These are phyloP conservation scores for Mastomys natalensis DNA, from an alignment of 2,113 vertebrate species.

Conservation along the genomic window DNA sequence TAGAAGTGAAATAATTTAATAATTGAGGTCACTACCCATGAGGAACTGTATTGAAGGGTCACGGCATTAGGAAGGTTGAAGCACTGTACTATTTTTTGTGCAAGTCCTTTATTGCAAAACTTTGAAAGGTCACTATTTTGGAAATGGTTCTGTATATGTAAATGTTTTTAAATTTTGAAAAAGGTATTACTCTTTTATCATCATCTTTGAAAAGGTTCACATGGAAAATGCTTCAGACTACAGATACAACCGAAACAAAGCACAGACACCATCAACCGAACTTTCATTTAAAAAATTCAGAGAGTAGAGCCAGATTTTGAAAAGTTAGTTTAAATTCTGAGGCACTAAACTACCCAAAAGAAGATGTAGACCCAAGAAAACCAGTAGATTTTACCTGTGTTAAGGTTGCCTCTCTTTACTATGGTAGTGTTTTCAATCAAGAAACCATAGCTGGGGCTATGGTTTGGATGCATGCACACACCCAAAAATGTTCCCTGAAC, in stretches of 20 bases:
- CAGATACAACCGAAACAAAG: not conserved
- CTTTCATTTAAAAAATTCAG: constrained; percentile 41
- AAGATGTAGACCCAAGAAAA: not conserved
- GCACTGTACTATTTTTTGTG: not conserved
- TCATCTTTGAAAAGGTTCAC: constrained; percentile 52
- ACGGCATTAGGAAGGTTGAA: not conserved
- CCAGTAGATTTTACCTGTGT: not conserved
- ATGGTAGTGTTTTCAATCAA: constrained; percentile 5
- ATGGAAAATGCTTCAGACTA: not conserved
- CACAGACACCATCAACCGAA: not conserved
- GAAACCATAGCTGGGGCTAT: constrained; percentile 3
- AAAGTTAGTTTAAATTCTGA: constrained; percentile 45
- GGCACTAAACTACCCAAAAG: constrained; percentile 13
- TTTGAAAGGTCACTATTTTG: not conserved
- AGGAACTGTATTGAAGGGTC: not conserved
- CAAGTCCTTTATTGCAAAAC: constrained; percentile 11
- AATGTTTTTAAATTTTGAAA: not conserved
- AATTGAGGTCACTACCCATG: not conserved
- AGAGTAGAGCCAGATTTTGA: constrained; percentile 52
- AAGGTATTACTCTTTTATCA: not conserved
- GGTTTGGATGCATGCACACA: not conserved
- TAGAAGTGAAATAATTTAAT: not conserved
- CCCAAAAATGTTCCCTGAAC: not conserved
- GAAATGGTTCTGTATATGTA: not conserved
- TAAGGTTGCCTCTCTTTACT: constrained; percentile 5